Conservation (phyloP, 2,113 vertebrate genomes). For the Melanostigma gelatinosum region DNA sequence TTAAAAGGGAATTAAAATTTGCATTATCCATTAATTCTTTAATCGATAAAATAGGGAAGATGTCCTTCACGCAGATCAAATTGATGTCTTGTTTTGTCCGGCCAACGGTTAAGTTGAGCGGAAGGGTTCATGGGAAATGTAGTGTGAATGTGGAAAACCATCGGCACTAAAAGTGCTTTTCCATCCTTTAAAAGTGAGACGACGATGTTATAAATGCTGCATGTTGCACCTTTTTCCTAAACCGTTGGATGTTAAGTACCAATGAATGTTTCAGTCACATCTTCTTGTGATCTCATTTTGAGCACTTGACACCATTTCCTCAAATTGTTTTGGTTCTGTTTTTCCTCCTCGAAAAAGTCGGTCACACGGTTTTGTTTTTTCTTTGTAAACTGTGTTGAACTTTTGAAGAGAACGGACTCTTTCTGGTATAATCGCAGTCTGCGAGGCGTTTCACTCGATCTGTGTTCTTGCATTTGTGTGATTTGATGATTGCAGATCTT, state of each 20-base stretch:
- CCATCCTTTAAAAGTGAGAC: too few relatives aligned
- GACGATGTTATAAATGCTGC: constrained; percentile 36
- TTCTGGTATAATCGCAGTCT: background rate
- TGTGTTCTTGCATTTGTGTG: background rate
- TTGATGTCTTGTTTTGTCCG: background rate
- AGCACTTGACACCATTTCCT: constrained; percentile 7
- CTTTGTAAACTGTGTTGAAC: constrained; percentile 8
- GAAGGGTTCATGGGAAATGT: constrained; percentile 5
- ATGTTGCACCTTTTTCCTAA: constrained; percentile 48
- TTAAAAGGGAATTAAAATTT: background rate
- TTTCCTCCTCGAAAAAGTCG: background rate
- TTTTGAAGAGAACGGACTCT: background rate
- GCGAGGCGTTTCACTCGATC: background rate
- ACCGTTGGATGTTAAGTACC: constrained; percentile 40
- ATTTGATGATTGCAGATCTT: constrained; percentile 19
- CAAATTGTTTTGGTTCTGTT: background rate
- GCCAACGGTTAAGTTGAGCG: background rate
- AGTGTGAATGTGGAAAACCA: background rate
- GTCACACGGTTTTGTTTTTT: background rate
- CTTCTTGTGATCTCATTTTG: constrained; percentile 31
- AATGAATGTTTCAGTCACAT: constrained; percentile 53
- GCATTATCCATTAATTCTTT: background rate
- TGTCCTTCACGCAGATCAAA: background rate
- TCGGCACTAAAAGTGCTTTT: background rate
- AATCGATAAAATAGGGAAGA: background rate